phyloP scores from a whole-genome alignment of 2,888 invertebrate species.

The Eupithecia exiguata region DNA sequence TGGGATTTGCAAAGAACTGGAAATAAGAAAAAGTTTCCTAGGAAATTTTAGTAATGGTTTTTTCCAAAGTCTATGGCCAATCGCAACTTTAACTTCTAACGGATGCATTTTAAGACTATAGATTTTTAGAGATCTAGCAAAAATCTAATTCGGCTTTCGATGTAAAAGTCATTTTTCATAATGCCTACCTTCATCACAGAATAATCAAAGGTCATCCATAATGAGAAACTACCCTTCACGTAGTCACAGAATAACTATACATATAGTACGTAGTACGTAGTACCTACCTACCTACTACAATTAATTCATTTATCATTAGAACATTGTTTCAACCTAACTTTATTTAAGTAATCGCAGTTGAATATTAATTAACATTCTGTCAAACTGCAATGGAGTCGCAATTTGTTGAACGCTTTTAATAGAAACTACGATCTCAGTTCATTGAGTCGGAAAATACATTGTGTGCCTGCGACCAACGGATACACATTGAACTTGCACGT shows the following conservation, averaged over 20 bases:
- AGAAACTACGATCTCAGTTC: conserved; percentile 5
- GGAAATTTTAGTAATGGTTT: not conserved
- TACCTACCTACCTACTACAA: not conserved
- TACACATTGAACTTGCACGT: not conserved
- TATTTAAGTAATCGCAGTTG: not conserved
- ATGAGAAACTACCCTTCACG: not conserved
- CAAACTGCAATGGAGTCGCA: not conserved
- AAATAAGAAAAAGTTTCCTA: not conserved
- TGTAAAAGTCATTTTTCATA: too few relatives aligned
- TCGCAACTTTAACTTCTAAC: not conserved
- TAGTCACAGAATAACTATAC: not conserved
- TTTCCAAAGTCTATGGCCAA: not conserved
- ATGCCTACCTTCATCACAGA: not conserved
- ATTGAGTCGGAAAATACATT: conserved; percentile 19
- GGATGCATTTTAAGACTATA: not conserved
- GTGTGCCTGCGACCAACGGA: conserved; percentile 5
- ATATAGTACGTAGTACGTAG: too few relatives aligned
- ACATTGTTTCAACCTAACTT: not conserved
- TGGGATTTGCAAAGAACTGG: not conserved
- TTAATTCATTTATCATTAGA: not conserved
- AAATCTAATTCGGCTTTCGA: not conserved
- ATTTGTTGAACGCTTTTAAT: not conserved
- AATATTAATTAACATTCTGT: not conserved
- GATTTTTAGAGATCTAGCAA: not conserved
- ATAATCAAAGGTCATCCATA: too few relatives aligned